A percentile compares a stretch with the other conserved stretches of the same genome.
Conservation (phyloP, 2,888 invertebrate genomes). For the Labia minor region DNA sequence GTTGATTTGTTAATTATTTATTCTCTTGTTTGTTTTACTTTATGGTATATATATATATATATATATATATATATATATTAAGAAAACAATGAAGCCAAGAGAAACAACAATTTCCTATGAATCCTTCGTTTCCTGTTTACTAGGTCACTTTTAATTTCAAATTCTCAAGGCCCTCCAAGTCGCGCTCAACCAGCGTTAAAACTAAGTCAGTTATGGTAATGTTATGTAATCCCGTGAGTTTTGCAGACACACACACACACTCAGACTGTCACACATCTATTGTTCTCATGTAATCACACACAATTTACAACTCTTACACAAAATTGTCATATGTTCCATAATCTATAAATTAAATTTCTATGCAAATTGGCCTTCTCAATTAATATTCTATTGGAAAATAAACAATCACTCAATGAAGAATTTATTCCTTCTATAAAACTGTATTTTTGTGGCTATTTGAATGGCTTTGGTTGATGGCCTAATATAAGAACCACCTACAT, state of each 20-base stretch:
- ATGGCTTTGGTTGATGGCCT: background rate
- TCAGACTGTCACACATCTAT: background rate
- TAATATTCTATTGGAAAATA: constrained; percentile 5
- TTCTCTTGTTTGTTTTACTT: background rate
- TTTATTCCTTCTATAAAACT: constrained; percentile 2
- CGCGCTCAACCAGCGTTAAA: background rate
- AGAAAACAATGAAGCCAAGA: background rate
- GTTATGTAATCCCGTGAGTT: background rate
- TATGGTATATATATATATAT: too few species aligned
- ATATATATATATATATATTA: too few species aligned
- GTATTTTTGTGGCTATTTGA: background rate
- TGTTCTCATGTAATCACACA: background rate
- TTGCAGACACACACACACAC: too few species aligned
- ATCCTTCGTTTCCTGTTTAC: background rate
- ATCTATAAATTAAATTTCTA: constrained; percentile 2
- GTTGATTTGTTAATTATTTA: background rate
- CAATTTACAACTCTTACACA: background rate
- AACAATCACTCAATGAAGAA: background rate
- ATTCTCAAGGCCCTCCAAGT: background rate
- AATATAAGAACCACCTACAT: background rate
- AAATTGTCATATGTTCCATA: background rate
- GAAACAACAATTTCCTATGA: background rate
- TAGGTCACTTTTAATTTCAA: constrained; percentile 3
- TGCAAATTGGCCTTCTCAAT: background rate
- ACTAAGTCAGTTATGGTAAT: background rate